Evolutionary conservation across 2,888 invertebrate genomes (phyloP), one percentile per base, ranked within the genome.

Genomic region (Argyresthia albistria): DNA sequence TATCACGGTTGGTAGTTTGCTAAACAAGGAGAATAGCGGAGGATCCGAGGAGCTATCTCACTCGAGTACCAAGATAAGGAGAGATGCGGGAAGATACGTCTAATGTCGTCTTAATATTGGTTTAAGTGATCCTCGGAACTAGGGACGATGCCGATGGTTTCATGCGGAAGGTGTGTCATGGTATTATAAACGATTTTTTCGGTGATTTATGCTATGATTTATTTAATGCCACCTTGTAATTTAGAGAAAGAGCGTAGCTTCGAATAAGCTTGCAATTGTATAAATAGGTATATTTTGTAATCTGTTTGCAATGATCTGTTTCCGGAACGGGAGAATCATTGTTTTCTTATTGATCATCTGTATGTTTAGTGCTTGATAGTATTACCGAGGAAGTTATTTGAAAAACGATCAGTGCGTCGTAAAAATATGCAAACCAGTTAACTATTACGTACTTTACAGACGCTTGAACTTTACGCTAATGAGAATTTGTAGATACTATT

Each of bases 41-140:
- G n/a, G 39, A 11, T 39, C 9, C 9, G 39, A 11, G 39, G n/a
- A n/a, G n/a, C n/a, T n/a, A n/a, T n/a, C n/a, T n/a, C n/a, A n/a
- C n/a, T n/a, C n/a, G n/a, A 39, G 39, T 39, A 39, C 10, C 15
- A 14, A 36, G 48, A 48, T 48, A 48, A 48, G 37, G 36, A 35
- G 35, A 36, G 48, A 48, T 48, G 25, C 36, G 48, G 14, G 46
- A 46, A 36, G 56, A 60, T 58, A 51, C 58, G 51, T 55, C 60
- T 63, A 61, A 63, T 60, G 60, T 57, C 58, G 57, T 47, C 55
- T 59, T 60, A 60, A 62, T 61, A 58, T 58, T 59, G 57, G 54
- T 50, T 57, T 59, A 61, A 63, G 62, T 59, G 60, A 58, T 51
- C 53, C 56, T 54, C 57, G 46, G 37, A 39, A 43, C 50, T 16